Conservation (phyloP, 2,113 vertebrate genomes). For the Xyrauchen texanus region DNA sequence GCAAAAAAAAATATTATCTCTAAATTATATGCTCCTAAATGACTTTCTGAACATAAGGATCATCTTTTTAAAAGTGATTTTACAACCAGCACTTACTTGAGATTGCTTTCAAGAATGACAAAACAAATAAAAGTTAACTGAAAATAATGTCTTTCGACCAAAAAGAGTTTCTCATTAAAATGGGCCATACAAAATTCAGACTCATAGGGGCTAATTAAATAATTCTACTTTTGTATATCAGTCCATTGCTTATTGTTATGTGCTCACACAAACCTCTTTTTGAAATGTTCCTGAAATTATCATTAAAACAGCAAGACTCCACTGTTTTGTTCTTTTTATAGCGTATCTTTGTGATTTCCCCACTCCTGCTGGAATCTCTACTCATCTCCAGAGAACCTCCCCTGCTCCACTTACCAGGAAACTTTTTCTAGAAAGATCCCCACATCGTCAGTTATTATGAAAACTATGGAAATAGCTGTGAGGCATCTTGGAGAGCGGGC, state of each 20-base stretch:
- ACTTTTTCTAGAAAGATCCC: conserved; percentile 74
- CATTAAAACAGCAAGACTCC: conserved; percentile 75
- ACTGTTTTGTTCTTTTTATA: conserved; percentile 75
- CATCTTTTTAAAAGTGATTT: too few relatives aligned
- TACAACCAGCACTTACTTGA: neutral
- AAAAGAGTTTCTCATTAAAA: conserved; percentile 50
- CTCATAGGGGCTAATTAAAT: conserved; percentile 64
- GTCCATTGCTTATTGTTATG: conserved; percentile 70
- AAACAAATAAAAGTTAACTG: conserved; percentile 44
- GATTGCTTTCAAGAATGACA: conserved; percentile 22
- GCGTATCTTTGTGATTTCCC: conserved; percentile 70
- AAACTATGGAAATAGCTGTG: conserved; percentile 38
- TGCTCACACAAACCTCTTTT: conserved; percentile 69
- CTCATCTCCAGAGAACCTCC: conserved; percentile 71
- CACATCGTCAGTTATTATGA: conserved; percentile 58
- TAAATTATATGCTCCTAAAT: too few relatives aligned
- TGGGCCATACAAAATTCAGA: conserved; percentile 62
- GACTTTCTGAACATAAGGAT: too few relatives aligned
- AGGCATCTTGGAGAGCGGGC: conserved; percentile 22
- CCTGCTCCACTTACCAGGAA: conserved; percentile 78
- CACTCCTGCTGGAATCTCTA: conserved; percentile 66
- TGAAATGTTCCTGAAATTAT: conserved; percentile 70
- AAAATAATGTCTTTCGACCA: conserved; percentile 47
- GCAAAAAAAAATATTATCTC: too few relatives aligned
- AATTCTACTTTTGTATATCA: conserved; percentile 38